Conservation (phyloP, 2,888 invertebrate genomes). For the Sarcophaga caerulescens region DNA sequence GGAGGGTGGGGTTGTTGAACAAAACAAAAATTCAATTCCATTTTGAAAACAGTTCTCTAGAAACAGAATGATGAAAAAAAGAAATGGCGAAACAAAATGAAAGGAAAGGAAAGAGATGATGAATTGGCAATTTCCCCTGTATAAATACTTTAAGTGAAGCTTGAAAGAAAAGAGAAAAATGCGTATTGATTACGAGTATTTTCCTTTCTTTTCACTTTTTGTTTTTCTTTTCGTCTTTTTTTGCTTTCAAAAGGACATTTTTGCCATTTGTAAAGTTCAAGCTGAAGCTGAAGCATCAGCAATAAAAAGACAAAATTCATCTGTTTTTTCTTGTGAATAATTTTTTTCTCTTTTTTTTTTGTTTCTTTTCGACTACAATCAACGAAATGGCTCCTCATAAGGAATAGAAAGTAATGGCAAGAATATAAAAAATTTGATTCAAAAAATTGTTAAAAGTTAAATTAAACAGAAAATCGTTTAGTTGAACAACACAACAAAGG, state of each 20-base stretch:
- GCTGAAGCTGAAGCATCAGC: slow-evolving; percentile 17
- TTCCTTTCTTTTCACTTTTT: slow-evolving; percentile 23
- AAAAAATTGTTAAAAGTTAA: slow-evolving; percentile 56
- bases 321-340: background rate
- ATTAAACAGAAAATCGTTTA: slow-evolving; percentile 68
- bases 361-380: slow-evolving; percentile 47
- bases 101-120: slow-evolving; percentile 1
- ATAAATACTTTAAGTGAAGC: background rate
- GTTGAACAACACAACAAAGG: slow-evolving; percentile 52
- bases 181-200: slow-evolving; percentile 44
- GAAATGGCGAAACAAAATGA: background rate
- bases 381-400: slow-evolving; percentile 48
- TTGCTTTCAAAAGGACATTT: background rate
- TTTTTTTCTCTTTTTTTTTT: background rate
- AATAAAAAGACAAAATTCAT: slow-evolving; percentile 27
- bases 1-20: too few relatives aligned
- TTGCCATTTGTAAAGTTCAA: slow-evolving; percentile 3
- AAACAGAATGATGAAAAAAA: background rate
- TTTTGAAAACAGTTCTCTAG: background rate
- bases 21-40: too few relatives aligned
- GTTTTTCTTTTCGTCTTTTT: background rate
- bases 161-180: slow-evolving; percentile 1
- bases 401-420: background rate
- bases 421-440: background rate
- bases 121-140: slow-evolving; percentile 33